phyloP scores from a whole-genome alignment of 2,797 vertebrate genomes.

The Eurystomus glaucurus region DNA sequence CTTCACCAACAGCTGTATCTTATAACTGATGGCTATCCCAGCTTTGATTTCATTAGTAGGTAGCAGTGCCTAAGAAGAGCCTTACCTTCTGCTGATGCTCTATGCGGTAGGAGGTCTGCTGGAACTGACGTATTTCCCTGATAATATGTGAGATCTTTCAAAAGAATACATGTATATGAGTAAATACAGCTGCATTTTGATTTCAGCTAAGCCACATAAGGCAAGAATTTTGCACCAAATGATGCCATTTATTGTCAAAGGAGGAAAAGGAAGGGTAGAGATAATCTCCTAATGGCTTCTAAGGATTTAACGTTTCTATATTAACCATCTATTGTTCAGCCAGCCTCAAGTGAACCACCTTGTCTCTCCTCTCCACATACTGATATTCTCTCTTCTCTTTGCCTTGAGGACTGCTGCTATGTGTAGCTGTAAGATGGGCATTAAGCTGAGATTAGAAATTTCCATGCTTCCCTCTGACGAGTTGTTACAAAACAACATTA shows the following conservation, averaged over 20 bases:
- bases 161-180: neutral
- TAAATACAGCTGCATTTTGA: neutral
- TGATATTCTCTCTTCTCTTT: neutral
- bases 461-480: neutral
- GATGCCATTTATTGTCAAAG: neutral
- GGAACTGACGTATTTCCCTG: conserved; percentile 96
- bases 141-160: conserved; percentile 96
- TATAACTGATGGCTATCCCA: neutral
- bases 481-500: neutral
- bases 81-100: conserved; percentile 94
- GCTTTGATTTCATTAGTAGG: neutral
- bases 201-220: neutral
- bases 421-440: neutral
- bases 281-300: neutral
- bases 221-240: neutral
- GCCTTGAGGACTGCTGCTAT: neutral
- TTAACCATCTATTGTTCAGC: neutral
- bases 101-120: conserved; percentile 96
- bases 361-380: neutral
- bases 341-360: neutral
- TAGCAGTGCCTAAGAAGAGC: neutral
- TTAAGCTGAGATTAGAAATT: neutral
- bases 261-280: neutral
- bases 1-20: neutral
- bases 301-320: neutral